Percentiles rank a stretch among this genome's conserved stretches.
Evolutionary conservation across 2,113 vertebrate species (phyloP).

Genomic region (Aspiorhynchus laticeps): DNA sequence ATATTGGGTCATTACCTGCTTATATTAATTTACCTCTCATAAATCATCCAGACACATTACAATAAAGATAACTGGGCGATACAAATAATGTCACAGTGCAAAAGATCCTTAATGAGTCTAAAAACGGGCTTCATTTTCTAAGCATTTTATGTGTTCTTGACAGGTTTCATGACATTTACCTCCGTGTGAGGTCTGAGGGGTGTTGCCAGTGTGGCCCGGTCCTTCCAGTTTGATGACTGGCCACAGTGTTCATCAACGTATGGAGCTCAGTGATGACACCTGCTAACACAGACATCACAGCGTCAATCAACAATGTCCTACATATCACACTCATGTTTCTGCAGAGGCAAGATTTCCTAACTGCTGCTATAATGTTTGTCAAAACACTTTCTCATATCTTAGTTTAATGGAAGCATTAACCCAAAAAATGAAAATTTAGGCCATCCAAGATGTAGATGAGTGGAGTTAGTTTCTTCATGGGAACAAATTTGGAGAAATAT

Average conservation of each 20-base stretch:
- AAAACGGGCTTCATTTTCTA: not conserved
- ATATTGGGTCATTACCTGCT: no score
- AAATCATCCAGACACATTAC: not conserved
- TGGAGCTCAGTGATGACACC: conserved; percentile 66
- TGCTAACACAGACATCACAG: conserved; percentile 38
- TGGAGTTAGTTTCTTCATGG: no score
- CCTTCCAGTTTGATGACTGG: not conserved
- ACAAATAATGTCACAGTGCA: no score
- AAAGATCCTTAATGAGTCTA: no score
- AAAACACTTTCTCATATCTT: no score
- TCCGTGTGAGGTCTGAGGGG: conserved; percentile 66
- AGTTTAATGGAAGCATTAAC: no score
- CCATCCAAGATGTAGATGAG: no score
- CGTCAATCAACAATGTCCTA: not conserved
- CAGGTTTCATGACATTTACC: conserved; percentile 50
- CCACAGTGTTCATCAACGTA: conserved; percentile 65
- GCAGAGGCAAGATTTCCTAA: no score
- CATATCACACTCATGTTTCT: no score
- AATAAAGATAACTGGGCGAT: not conserved
- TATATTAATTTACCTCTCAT: not conserved
- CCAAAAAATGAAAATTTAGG: no score
- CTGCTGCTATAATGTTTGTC: no score
- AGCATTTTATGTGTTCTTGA: not conserved
- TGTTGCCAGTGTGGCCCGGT: conserved; percentile 62
- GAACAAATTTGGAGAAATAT: no score